Base-by-base conservation (phyloP, 2,888 invertebrate species). In the Lasioglossum figueresi region DNA sequence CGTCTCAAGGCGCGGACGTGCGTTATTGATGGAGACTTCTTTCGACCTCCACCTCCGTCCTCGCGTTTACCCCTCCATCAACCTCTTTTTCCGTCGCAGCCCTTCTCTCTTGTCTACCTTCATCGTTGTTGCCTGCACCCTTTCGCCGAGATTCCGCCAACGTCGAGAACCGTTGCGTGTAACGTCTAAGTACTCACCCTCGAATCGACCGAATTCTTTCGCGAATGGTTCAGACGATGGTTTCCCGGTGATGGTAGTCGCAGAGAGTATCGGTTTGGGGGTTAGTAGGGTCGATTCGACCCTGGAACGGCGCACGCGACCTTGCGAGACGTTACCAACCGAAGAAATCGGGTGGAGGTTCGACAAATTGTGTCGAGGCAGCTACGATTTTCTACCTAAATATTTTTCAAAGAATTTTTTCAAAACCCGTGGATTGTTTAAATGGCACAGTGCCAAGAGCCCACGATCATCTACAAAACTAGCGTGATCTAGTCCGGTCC, bases 21-120 rank as follows among this genome's bases (percentile, higher is more conserved):
- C 94, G 94, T 95, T 95, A 94, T 95, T 95, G 95, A 95, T 95
- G 95, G 94, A 94, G 94, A 94, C 93, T 94, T 94, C 94, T 94
- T 95, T 94, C 92, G 92, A 88, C 90, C 91, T 92, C 91, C 91
- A 81, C 90, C 90, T 87, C 85, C 85, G 59, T 85, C 80, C 76
- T 79, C 86, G 73, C 76, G 71, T 82, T 72, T 59, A 76, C 70
- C 85, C 85, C 86, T n/a, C 75, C 52, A 40, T 56, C 81, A 31
- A n/a, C 76, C 37, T 52, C 73, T 45, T 34, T n/a, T 45, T 48
- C 72, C 10, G 8, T 48, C 68, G 23, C 73, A 52, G 40, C 40
- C 23, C 31, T 48, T 76, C 43, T 48, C 43, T 63, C 73, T 48
- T 56, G 56, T n/a, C 56, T 56, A 4, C 56, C 56, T n/a, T 56